A percentile compares a stretch with the other conserved stretches of the same genome.
Conservation (phyloP, 2,888 invertebrate genomes). For the Cheilosia variabilis region DNA sequence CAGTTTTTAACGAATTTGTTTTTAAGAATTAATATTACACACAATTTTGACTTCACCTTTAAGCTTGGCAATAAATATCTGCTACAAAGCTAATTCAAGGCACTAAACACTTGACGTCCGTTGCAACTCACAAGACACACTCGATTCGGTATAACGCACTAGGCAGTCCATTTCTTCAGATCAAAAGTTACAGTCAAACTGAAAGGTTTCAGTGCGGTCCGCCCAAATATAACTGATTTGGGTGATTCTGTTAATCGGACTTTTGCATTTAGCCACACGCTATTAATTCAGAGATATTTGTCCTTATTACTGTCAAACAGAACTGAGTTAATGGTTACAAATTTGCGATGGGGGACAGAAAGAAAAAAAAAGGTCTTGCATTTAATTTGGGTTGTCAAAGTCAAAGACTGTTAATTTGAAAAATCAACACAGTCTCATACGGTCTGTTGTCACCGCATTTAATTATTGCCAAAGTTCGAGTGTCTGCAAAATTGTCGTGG, state of each 20-base stretch:
- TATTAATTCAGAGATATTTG: slow-evolving; percentile 7
- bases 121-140: slow-evolving; percentile 4
- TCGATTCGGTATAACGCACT: neutral
- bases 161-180: slow-evolving; percentile 18
- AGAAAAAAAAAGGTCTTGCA: neutral
- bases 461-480: slow-evolving; percentile 15
- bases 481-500: neutral
- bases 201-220: neutral
- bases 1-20: too few species aligned
- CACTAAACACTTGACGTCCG: slow-evolving; percentile 24
- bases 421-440: neutral
- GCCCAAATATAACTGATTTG: neutral
- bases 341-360: too few species aligned
- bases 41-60: too few species aligned
- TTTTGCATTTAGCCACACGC: slow-evolving; percentile 2
- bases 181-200: slow-evolving; percentile 21
- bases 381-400: too few species aligned
- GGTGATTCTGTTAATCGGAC: slow-evolving; percentile 36
- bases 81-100: neutral
- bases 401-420: neutral
- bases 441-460: neutral
- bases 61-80: neutral
- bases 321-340: neutral
- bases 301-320: slow-evolving; percentile 15
- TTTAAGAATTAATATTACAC: too few species aligned